Evolutionary conservation across 2,113 vertebrate genomes (phyloP).

Genomic region (Chloroceryle aenea): DNA sequence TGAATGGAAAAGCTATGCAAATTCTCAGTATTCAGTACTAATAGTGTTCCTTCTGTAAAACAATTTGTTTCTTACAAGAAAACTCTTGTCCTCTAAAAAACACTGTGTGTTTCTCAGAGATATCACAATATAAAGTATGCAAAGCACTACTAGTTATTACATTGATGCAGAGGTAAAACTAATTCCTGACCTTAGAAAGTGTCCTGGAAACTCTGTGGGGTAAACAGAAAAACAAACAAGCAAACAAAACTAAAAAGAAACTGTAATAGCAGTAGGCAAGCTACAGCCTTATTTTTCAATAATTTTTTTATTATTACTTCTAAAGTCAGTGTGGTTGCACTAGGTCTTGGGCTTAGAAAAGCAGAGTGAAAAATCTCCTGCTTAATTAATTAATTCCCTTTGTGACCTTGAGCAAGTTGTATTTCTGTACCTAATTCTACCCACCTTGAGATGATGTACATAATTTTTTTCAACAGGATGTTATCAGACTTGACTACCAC

Average conservation of each 20-base stretch:
- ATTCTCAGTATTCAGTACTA: background rate
- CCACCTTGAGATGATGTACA: constrained; percentile 31
- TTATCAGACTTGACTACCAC: constrained; percentile 28
- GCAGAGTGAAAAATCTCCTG: background rate
- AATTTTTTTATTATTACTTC: background rate
- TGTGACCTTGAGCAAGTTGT: constrained; percentile 34
- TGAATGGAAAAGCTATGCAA: background rate
- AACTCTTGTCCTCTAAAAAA: background rate
- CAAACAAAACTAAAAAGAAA: background rate
- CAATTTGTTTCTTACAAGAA: background rate
- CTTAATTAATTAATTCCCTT: background rate
- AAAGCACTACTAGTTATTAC: background rate
- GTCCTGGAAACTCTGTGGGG: background rate
- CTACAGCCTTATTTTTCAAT: background rate
- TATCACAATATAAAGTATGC: background rate
- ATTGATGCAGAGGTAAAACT: background rate
- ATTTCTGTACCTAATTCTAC: constrained; percentile 39
- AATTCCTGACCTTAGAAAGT: background rate
- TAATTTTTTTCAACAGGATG: constrained; percentile 20
- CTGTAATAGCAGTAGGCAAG: background rate
- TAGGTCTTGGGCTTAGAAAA: background rate
- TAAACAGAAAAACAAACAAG: background rate
- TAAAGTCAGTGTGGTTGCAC: background rate
- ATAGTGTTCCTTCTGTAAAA: background rate
- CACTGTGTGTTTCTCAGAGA: background rate